Evolutionary conservation across 2,797 vertebrate species (phyloP).

Genomic region (Staurois parvus): DNA sequence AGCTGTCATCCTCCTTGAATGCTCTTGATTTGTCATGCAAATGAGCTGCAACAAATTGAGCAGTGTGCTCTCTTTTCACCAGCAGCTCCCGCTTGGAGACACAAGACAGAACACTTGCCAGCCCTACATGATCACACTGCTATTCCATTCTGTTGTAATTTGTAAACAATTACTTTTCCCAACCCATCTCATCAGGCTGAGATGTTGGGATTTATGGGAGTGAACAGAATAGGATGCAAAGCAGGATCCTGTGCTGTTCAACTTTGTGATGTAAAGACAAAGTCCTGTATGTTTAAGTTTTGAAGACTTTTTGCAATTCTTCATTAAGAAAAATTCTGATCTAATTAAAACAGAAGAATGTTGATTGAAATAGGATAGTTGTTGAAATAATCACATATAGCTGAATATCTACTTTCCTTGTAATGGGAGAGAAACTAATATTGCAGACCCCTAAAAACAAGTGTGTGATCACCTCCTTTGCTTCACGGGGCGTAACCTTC

Average conservation of each 20-base stretch:
- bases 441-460: too few species aligned
- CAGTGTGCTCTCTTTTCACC: constrained; percentile 29
- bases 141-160: constrained; percentile 39
- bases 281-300: not conserved
- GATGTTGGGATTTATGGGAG: not conserved
- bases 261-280: not conserved
- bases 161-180: constrained; percentile 42
- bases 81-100: constrained; percentile 22
- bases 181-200: constrained; percentile 18
- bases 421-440: too few species aligned
- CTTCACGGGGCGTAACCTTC: too few species aligned
- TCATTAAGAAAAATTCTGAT: not conserved
- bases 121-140: constrained; percentile 22
- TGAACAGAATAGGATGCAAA: not conserved
- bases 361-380: too few species aligned
- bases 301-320: not conserved
- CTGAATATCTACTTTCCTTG: too few species aligned
- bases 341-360: too few species aligned
- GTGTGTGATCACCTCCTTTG: too few species aligned
- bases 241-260: not conserved
- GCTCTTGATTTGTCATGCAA: constrained; percentile 53
- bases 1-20: constrained; percentile 12
- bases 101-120: constrained; percentile 20
- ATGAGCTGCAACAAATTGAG: constrained; percentile 33
- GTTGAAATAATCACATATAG: too few species aligned